Evolutionary conservation across 2,113 vertebrate genomes (phyloP).

Genomic region (Dicaeum eximium): DNA sequence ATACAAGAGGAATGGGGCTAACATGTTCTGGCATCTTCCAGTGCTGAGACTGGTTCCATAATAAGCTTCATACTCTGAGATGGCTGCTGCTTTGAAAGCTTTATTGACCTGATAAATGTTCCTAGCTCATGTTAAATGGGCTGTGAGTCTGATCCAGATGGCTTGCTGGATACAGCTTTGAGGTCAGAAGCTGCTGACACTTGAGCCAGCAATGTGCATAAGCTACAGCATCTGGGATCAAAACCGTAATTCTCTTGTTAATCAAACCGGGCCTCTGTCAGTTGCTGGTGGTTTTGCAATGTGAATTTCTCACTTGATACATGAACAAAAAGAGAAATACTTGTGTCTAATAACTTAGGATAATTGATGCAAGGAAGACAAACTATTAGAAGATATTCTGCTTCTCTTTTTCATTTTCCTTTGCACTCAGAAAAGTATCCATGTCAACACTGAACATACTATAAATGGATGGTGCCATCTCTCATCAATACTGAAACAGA

Average conservation of each 20-base stretch:
- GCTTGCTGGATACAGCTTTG: conserved; percentile 17
- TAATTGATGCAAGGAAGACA: neutral
- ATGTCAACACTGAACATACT: neutral
- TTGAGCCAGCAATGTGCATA: conserved; percentile 7
- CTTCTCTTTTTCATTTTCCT: neutral
- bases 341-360: neutral
- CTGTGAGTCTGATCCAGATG: conserved; percentile 54
- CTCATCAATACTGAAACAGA: neutral
- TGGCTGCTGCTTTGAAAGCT: neutral
- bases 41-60: neutral
- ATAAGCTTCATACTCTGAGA: neutral
- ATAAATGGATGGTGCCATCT: neutral
- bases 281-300: neutral
- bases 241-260: neutral
- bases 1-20: neutral
- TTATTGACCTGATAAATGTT: conserved; percentile 50
- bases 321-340: neutral
- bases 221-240: conserved; percentile 17
- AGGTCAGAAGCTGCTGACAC: conserved; percentile 53
- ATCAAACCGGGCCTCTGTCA: neutral
- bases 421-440: neutral
- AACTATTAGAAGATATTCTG: neutral
- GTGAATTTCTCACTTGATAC: neutral
- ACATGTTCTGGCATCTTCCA: neutral
- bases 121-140: conserved; percentile 46